Conservation (phyloP, 2,797 vertebrate genomes). For the Labeo calbasu region DNA sequence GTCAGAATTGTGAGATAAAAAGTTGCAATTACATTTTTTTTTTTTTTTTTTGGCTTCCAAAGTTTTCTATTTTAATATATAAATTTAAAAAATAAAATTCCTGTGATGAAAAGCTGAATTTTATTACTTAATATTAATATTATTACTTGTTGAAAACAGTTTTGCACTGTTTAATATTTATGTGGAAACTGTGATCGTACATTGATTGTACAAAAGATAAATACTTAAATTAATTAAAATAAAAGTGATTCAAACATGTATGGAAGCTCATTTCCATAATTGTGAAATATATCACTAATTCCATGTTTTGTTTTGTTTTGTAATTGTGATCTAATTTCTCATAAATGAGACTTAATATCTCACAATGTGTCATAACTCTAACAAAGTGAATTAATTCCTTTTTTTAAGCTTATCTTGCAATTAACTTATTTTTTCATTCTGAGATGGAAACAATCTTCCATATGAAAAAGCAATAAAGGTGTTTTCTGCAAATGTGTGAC, state of each 20-base stretch:
- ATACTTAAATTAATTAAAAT: not conserved
- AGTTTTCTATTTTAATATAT: too few relatives aligned
- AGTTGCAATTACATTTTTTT: too few relatives aligned
- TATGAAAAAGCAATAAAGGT: not conserved
- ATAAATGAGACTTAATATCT: not conserved
- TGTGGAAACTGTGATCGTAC: not conserved
- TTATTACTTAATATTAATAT: not conserved
- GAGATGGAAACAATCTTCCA: not conserved
- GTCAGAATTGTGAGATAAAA: too few relatives aligned
- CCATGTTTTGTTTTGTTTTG: not conserved
- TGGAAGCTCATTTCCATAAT: not conserved
- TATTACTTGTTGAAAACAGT: too few relatives aligned
- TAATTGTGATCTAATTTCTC: not conserved
- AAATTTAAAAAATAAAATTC: too few relatives aligned
- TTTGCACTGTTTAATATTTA: not conserved
- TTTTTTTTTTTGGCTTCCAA: too few relatives aligned
- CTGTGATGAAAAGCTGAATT: not conserved
- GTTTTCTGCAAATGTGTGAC: not conserved
- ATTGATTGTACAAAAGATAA: too few relatives aligned
- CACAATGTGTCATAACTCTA: not conserved
- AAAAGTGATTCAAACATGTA: not conserved
- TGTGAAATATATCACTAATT: not conserved
- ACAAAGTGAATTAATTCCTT: not conserved
- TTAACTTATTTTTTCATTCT: not conserved
- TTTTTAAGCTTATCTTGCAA: not conserved